Conservation (phyloP, 2,113 vertebrate genomes). For the Cyprinodon brontotheroides region DNA sequence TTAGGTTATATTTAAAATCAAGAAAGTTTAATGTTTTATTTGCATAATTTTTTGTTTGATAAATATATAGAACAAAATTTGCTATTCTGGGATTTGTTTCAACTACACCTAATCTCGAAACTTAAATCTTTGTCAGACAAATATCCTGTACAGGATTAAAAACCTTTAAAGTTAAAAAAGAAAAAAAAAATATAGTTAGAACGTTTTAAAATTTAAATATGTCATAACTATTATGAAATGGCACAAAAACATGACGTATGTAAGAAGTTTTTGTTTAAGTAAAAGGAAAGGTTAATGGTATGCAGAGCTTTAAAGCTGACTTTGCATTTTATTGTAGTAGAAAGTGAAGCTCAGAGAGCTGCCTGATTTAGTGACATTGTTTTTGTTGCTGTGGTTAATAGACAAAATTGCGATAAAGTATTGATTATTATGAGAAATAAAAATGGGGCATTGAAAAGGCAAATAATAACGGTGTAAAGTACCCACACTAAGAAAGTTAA, state of each 20-base stretch:
- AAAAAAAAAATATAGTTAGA: background rate
- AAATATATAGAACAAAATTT: background rate
- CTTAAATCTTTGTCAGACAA: background rate
- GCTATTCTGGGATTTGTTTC: background rate
- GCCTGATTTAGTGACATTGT: conserved; percentile 10
- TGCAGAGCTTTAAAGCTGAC: background rate
- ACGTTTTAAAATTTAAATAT: background rate
- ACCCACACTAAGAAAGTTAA: background rate
- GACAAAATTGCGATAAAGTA: conserved; percentile 8
- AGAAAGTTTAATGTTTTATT: background rate
- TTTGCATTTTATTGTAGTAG: background rate
- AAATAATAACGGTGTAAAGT: background rate
- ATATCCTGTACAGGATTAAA: background rate
- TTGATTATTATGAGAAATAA: conserved; percentile 14
- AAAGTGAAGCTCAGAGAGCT: background rate
- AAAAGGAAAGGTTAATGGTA: background rate
- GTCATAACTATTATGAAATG: no score
- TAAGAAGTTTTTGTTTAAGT: background rate
- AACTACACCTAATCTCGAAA: background rate
- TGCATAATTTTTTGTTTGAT: background rate
- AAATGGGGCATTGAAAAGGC: background rate
- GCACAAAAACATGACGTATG: no score
- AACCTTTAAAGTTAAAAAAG: background rate
- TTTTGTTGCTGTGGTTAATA: conserved; percentile 12
- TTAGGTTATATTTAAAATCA: background rate